Evolutionary conservation across 2,888 invertebrate species (phyloP), one percentile per base, ranked within the genome.

Genomic region (Muschampia plurimacula): DNA sequence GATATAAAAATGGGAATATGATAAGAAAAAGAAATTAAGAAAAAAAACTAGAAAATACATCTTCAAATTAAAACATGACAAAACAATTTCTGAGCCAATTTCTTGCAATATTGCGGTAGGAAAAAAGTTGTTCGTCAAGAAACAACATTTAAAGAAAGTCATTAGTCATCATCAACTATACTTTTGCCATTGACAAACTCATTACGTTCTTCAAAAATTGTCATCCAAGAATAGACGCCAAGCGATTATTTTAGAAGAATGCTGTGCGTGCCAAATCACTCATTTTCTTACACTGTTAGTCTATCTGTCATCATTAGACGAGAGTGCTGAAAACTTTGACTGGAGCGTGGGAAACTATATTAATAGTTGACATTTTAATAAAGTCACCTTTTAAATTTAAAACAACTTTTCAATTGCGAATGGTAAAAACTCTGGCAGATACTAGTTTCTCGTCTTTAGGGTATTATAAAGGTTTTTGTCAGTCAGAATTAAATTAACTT

Each of bases 291-390:
- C 65, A 46, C 65, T 36, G 59, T 46, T 59, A 36, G 70, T 22
- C 71, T 71, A 66, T 71, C 66, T 60, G 71, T 66, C 71, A 71
- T 60, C 71, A 60, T 71, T 66, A 52, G 39, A 66, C 13, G 49
- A 66, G 67, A 60, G 66, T 71, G 71, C 66, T 71, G 59, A 71
- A 69, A 69, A 69, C 49, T 62, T 59, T 39, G 60, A 62, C 36
- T 49, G 49, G 60, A 69, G 69, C 62, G 69, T 69, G 69, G 69
- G 69, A 69, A 69, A 60, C 12, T 32, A 8, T 39, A 62, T 62
- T 62, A 62, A 62, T 62, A 62, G 62, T 10, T 41, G 62, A 62
- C 36, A 41, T 39, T 62, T n/a, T 55, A 55, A 55, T 55, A 28
- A 59, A 13, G 32, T 32, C 36, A n/a, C 12, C 3, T 59, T 59